Conservation (phyloP, 2,113 vertebrate species). For the Abramis brama region DNA sequence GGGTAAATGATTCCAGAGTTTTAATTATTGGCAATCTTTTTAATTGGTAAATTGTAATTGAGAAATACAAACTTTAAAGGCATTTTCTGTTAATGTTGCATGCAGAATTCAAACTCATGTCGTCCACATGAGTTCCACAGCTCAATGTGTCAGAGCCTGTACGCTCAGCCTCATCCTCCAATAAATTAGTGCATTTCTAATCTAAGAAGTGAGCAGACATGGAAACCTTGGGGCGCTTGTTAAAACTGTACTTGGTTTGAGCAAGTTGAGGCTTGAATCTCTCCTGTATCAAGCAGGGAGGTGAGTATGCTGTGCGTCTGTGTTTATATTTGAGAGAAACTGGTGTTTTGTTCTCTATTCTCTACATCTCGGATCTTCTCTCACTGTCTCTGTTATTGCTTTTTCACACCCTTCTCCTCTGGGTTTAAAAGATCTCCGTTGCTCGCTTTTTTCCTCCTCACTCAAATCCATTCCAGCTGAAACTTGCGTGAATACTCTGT, state of each 20-base stretch:
- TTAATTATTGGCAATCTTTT: neutral
- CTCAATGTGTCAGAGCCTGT: neutral
- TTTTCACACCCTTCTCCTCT: constrained; percentile 44
- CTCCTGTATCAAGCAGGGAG: constrained; percentile 10
- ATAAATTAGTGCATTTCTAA: constrained; percentile 4
- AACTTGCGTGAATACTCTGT: constrained; percentile 40
- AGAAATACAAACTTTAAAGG: neutral
- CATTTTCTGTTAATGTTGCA: neutral
- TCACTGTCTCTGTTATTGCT: constrained; percentile 43
- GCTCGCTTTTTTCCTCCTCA: neutral
- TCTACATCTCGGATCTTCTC: constrained; percentile 31
- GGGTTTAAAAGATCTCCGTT: constrained; percentile 37
- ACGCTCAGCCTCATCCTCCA: neutral
- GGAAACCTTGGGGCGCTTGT: constrained; percentile 31
- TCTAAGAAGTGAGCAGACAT: constrained; percentile 12
- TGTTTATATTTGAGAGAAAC: constrained; percentile 30
- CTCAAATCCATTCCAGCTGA: constrained; percentile 44
- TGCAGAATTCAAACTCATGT: neutral
- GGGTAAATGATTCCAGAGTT: neutral
- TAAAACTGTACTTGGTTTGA: constrained; percentile 27
- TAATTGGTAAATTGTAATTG: neutral
- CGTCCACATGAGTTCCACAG: neutral
- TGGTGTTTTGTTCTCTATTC: constrained; percentile 40
- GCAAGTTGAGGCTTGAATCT: constrained; percentile 20
- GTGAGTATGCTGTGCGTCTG: constrained; percentile 31